phyloP scores from a whole-genome alignment of 2,888 invertebrate genomes.

The Byasa hedistus region DNA sequence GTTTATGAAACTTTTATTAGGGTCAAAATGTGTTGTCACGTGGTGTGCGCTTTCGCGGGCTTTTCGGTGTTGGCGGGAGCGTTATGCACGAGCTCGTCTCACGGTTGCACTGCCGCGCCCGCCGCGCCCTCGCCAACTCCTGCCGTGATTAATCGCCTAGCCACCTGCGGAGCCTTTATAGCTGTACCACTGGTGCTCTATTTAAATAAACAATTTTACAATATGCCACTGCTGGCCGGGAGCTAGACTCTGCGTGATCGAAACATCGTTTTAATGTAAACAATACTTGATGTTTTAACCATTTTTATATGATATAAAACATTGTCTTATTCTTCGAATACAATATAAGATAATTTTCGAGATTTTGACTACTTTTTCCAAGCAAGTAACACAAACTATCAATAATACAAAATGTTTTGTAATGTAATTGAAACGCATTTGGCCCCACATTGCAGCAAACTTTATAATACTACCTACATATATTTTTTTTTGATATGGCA shows the following conservation, averaged over 20 bases:
- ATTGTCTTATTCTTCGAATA: too few species aligned
- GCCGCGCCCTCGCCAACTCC: slow-evolving; percentile 54
- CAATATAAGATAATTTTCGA: too few species aligned
- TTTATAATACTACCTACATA: too few species aligned
- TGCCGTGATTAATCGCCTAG: slow-evolving; percentile 73
- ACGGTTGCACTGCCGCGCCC: slow-evolving; percentile 64
- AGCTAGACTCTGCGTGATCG: neutral
- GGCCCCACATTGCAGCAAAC: too few species aligned
- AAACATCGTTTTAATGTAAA: too few species aligned
- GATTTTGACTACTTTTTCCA: too few species aligned
- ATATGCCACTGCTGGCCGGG: neutral
- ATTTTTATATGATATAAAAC: too few species aligned
- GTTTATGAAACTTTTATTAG: slow-evolving; percentile 8
- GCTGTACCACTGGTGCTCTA: slow-evolving; percentile 50
- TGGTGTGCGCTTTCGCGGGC: slow-evolving; percentile 21
- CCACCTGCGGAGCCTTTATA: slow-evolving; percentile 77
- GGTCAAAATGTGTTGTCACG: slow-evolving; percentile 1
- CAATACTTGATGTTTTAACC: too few species aligned
- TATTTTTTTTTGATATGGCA: too few species aligned
- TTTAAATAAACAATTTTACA: slow-evolving; percentile 55
- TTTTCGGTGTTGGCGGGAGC: slow-evolving; percentile 41
- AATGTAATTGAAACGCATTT: too few species aligned
- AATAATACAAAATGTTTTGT: too few species aligned
- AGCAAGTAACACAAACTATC: too few species aligned
- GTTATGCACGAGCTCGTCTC: slow-evolving; percentile 54